Conservation (phyloP, 2,113 vertebrate genomes). For the Rhabdornis inornatus region DNA sequence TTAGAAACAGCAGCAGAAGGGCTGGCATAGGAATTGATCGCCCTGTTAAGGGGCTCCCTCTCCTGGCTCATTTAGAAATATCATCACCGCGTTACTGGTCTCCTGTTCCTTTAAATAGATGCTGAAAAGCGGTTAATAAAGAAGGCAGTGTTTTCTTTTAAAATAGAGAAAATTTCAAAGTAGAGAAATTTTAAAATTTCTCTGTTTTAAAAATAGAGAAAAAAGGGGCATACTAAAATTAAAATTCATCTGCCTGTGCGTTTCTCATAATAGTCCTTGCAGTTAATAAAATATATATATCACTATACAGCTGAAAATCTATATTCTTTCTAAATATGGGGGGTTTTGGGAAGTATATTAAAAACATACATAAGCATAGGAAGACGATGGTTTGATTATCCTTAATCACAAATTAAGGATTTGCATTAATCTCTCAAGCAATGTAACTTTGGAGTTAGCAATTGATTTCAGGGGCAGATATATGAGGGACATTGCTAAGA, state of each 20-base stretch:
- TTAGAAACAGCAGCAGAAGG: background rate
- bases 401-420: conserved; percentile 15
- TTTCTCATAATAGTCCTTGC: background rate
- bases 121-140: background rate
- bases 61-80: conserved; percentile 22
- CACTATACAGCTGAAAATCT: background rate
- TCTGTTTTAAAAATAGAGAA: too few relatives aligned
- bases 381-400: conserved; percentile 41
- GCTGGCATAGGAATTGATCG: background rate
- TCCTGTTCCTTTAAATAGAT: background rate
- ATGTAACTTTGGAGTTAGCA: conserved; percentile 38
- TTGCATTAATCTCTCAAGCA: conserved; percentile 61
- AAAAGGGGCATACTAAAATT: background rate
- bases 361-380: conserved; percentile 31
- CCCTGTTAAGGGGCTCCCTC: conserved; percentile 42
- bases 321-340: conserved; percentile 22
- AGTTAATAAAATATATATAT: conserved; percentile 16
- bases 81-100: background rate
- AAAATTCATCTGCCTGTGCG: background rate
- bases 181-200: too few relatives aligned
- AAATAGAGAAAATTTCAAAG: too few relatives aligned
- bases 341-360: background rate
- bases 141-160: background rate
- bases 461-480: conserved; percentile 41
- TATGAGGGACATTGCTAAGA: conserved; percentile 23